phyloP scores from a whole-genome alignment of 2,113 vertebrate species.

The Cervus canadensis region DNA sequence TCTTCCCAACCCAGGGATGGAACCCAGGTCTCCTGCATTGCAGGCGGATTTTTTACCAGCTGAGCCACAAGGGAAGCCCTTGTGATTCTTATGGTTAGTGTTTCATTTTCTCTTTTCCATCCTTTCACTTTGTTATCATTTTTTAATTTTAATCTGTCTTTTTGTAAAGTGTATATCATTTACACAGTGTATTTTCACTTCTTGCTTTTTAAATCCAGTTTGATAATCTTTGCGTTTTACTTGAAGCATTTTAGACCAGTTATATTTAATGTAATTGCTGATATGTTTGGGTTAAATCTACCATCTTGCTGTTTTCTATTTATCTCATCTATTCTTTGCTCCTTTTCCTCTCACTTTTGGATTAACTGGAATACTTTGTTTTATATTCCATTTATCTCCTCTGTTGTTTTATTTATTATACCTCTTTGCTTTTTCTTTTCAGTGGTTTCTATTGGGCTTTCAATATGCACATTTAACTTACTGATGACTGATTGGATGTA shows the following conservation, averaged over 20 bases:
- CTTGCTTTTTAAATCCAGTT: neutral
- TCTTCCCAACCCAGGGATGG: neutral
- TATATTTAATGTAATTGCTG: neutral
- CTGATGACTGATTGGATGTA: neutral
- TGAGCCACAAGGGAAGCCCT: neutral
- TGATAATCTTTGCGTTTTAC: neutral
- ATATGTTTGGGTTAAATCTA: neutral
- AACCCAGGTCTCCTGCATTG: neutral
- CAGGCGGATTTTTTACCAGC: neutral
- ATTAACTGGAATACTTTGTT: neutral
- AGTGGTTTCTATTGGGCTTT: neutral
- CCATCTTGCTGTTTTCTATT: neutral
- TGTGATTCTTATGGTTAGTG: neutral
- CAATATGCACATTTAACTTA: no score
- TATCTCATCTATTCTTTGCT: neutral
- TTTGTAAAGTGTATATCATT: neutral
- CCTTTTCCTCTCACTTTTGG: neutral
- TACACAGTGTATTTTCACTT: neutral
- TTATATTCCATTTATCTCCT: neutral
- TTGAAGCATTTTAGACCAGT: neutral
- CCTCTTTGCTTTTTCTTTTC: neutral
- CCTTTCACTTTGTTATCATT: neutral
- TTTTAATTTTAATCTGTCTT: neutral
- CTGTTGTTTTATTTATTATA: neutral
- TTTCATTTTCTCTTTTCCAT: neutral